A percentile compares a stretch with the other conserved stretches of the same genome.
Evolutionary conservation across 2,888 invertebrate genomes (phyloP).

Genomic region (Deilephila porcellus): DNA sequence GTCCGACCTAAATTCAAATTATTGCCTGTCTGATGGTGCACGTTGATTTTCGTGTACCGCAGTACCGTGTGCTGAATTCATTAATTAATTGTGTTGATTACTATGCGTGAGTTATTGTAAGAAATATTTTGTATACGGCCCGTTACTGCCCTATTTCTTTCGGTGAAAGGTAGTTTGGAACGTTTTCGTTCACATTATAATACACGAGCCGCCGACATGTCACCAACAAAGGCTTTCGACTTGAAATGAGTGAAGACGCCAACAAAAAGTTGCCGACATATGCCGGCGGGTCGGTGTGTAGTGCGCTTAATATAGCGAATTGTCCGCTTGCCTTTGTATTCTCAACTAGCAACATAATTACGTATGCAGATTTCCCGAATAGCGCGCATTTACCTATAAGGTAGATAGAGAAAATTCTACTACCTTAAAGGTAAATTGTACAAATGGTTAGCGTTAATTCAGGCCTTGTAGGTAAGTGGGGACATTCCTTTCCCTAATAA

Average conservation of each 20-base stretch:
- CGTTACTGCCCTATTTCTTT: too few relatives aligned
- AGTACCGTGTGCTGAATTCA: not conserved
- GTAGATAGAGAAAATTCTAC: too few relatives aligned
- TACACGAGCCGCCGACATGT: too few relatives aligned
- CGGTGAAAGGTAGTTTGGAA: too few relatives aligned
- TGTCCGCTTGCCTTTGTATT: not conserved
- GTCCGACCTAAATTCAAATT: conserved; percentile 23
- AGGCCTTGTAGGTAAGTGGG: conserved; percentile 5
- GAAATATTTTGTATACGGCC: too few relatives aligned
- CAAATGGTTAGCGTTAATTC: conserved; percentile 6
- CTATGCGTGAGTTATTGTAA: not conserved
- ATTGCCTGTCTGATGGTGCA: conserved; percentile 10
- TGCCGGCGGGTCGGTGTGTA: too few relatives aligned
- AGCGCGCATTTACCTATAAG: not conserved
- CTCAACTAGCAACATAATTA: not conserved
- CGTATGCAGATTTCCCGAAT: not conserved
- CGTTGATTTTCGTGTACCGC: conserved; percentile 11
- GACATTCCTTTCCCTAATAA: conserved; percentile 14
- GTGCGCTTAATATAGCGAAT: too few relatives aligned
- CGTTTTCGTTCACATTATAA: too few relatives aligned
- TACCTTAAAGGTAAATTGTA: conserved; percentile 19
- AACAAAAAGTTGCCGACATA: too few relatives aligned
- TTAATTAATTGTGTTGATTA: not conserved
- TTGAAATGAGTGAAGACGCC: too few relatives aligned
- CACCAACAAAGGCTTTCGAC: too few relatives aligned